Evolutionary conservation across 2,113 vertebrate genomes (phyloP), one percentile per base, ranked within the genome.

Genomic region (Vireo altiloquus): DNA sequence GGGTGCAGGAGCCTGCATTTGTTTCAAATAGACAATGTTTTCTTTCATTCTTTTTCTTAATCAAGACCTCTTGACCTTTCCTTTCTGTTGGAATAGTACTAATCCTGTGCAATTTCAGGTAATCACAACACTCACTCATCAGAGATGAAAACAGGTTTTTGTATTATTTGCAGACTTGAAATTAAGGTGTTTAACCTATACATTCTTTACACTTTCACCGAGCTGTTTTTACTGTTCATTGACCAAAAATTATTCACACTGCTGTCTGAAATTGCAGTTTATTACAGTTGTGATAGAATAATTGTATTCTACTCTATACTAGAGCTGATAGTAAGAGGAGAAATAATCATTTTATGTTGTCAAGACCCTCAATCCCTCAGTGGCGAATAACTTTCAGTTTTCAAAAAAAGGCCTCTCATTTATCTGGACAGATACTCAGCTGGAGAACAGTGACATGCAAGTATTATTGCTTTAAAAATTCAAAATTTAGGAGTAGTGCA

Each of bases 241-340:
- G 89, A 95, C 81, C 74, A 85, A 90, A 95, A 95, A 82, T 96
- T 81, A 96, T 65, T 93, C 37, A 81, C 21, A 7, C 22, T 90
- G 40, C 63, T 85, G 70, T 94, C 72, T 92, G 60, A 89, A 96
- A 94, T 92, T 95, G 57, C 50, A 95, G 85, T 94, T 95, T 84
- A 85, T 74, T 93, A 39, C 77, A 89, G 77, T 92, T 89, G 65
- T 86, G 91, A 76, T 74, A 75, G 59, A 92, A 82, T 93, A 95
- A 91, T 87, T 94, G 80, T 54, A 87, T 92, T 89, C 70, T 93
- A 16, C 50, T 69, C 47, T 77, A 25, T 44, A 46, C 12, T 61
- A 57, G 42, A 82, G 33, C 50, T 91, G 60, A 60, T 63, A 85
- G 52, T 61, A 95, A 87, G 53, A 70, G 81, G 25, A 71, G 71